Base-by-base conservation (phyloP, 2,797 vertebrate species). In the Brachyrhaphis roseni region DNA sequence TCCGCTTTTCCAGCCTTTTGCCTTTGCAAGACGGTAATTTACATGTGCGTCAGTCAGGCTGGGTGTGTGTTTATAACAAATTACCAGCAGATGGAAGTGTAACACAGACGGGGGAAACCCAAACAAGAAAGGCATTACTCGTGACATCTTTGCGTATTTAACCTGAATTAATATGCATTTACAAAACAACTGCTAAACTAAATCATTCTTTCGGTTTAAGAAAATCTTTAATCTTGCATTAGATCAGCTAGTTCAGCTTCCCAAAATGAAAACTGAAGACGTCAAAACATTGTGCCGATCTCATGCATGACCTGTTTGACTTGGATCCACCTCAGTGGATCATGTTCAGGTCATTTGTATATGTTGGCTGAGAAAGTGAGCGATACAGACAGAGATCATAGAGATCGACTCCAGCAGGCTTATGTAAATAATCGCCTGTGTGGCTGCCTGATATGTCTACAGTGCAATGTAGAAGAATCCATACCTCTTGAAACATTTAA, bases 71-170 rank as follows among this genome's bases (percentile, higher is more conserved):
- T 82, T 41, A 39, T 73, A 31, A 80, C 8, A 4, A 59, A 31
- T 45, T 8, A 64, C 87, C 93, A 93, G 87, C 91, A 94, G 93
- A 76, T 89, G 91, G 92, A 77, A 87, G 90, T 78, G 86, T 3
- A 84, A 79, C 81, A 87, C 85, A 78, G 49, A 71, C 5, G 34
- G 46, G 28, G 66, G 16, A 26, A 28, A 36, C 43, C 28, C 45
- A 34, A 34, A 62, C 23, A 8, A 26, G 45, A 1, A 46, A n/a
- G 28, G 20, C 66, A 2, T 4, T 36, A 7, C 0, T 10, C 1
- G n/a, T 31, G 13, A 74, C 1, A n/a, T 16, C 16, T 46, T 43
- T 59, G 64, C 0, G 18, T 13, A 13, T 55, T 62, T 59, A 13
- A 34, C 1, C 15, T 0, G 57, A 23, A 46, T 26, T 71, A 45